Percentiles rank a stretch among this genome's conserved stretches.
phyloP scores from a whole-genome alignment of 2,113 vertebrate species.

The Semnornis frantzii region DNA sequence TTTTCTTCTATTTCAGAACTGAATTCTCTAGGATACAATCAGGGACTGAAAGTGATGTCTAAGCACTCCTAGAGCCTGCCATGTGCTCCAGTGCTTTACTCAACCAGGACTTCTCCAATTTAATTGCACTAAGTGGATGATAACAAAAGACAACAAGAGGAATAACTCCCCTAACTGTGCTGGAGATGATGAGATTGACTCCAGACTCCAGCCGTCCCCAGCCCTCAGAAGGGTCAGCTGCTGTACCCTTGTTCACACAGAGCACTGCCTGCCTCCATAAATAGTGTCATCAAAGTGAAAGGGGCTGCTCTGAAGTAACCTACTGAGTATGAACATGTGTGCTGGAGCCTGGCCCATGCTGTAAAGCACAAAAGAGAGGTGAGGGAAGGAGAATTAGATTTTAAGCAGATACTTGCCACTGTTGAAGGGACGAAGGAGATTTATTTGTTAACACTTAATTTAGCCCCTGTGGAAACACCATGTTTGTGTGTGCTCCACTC shows the following conservation, averaged over 20 bases:
- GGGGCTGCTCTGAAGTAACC: conserved; percentile 61
- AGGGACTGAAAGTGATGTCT: background rate
- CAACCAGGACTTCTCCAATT: conserved; percentile 9
- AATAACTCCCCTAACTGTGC: conserved; percentile 37
- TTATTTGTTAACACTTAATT: conserved; percentile 66
- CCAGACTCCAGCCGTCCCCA: conserved; percentile 42
- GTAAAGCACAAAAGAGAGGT: conserved; percentile 70
- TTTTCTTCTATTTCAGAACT: background rate
- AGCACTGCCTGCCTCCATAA: conserved; percentile 63
- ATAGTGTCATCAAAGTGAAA: conserved; percentile 66
- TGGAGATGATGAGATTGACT: conserved; percentile 55
- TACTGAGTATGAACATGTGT: conserved; percentile 63
- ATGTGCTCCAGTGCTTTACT: conserved; percentile 2
- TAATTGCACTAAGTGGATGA: conserved; percentile 57
- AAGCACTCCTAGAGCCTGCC: conserved; percentile 7
- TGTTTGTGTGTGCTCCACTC: background rate
- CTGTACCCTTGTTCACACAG: conserved; percentile 55
- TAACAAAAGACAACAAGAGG: conserved; percentile 46
- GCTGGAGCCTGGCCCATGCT: conserved; percentile 58
- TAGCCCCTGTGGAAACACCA: background rate
- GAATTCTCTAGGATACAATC: background rate
- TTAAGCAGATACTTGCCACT: conserved; percentile 65
- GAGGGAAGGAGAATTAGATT: conserved; percentile 56
- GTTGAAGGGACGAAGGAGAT: conserved; percentile 29
- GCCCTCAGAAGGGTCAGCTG: conserved; percentile 12